Percentiles rank a stretch among this genome's conserved stretches.
Conservation (phyloP, 2,113 vertebrate genomes). For the Muscicapa adusta region DNA sequence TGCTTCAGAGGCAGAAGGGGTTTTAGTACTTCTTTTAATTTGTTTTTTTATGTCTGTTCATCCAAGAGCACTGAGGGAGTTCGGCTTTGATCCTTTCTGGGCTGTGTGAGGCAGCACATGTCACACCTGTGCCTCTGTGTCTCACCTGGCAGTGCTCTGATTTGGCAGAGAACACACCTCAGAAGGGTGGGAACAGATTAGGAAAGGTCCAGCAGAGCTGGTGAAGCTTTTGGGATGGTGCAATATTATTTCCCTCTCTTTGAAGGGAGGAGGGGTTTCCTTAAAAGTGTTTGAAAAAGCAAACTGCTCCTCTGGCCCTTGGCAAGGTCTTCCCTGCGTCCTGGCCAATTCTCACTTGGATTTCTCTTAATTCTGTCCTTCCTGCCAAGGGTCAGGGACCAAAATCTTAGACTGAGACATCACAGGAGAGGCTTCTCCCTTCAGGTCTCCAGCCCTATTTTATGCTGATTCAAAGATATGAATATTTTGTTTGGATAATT, state of each 20-base stretch:
- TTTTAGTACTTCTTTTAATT: not conserved
- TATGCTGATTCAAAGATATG: conserved; percentile 5
- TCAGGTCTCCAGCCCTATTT: not conserved
- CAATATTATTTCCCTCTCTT: not conserved
- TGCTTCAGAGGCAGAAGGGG: not conserved
- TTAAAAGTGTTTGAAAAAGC: not conserved
- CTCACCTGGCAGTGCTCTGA: not conserved
- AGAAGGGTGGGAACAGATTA: not conserved
- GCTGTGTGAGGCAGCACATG: not conserved
- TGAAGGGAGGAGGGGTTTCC: not conserved
- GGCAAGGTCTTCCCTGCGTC: not conserved
- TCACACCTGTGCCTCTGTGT: not conserved
- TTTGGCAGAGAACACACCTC: not conserved
- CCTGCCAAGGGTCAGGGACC: not conserved
- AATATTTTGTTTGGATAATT: conserved; percentile 7
- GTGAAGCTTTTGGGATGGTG: not conserved
- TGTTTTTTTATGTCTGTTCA: not conserved
- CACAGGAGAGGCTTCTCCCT: not conserved
- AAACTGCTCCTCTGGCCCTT: not conserved
- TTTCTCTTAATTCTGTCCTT: not conserved
- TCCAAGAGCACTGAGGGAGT: not conserved
- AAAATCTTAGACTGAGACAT: not conserved
- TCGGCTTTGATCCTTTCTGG: rapidly evolving
- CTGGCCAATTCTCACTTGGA: not conserved
- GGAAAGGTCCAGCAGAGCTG: not conserved